Percentiles rank a stretch among this genome's conserved stretches.
phyloP scores from a whole-genome alignment of 2,797 vertebrate species.

The Hippoglossus hippoglossus region DNA sequence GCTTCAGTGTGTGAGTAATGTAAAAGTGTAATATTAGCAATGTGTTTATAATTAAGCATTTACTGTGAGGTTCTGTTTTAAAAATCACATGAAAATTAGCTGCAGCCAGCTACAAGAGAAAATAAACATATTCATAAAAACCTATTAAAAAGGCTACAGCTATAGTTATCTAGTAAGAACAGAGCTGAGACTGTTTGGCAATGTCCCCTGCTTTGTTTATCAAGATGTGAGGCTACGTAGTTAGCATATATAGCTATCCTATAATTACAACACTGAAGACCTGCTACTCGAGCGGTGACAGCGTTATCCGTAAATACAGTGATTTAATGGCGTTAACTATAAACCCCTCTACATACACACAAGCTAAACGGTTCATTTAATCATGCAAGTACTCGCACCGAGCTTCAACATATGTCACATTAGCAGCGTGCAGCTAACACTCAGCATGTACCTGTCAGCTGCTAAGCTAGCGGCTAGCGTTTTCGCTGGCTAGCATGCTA shows the following conservation, averaged over 20 bases:
- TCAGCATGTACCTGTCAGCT: conserved; percentile 15
- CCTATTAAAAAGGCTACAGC: too few relatives aligned
- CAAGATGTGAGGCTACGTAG: not conserved
- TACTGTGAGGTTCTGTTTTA: too few relatives aligned
- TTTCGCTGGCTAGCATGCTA: conserved; percentile 49
- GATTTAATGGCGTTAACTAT: too few relatives aligned
- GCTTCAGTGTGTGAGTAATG: not conserved
- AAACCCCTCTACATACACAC: rapidly evolving
- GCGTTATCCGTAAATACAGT: too few relatives aligned
- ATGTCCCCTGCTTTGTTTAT: conserved; percentile 24
- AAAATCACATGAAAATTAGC: too few relatives aligned
- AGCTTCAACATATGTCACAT: not conserved
- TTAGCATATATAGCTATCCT: conserved; percentile 21
- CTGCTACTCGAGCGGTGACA: too few relatives aligned
- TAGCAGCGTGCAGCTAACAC: not conserved
- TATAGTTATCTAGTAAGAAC: not conserved
- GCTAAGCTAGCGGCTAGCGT: conserved; percentile 30
- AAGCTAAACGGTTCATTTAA: rapidly evolving
- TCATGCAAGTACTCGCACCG: rapidly evolving
- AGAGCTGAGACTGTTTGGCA: not conserved
- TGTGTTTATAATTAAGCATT: too few relatives aligned
- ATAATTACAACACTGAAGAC: not conserved
- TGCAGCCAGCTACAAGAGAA: too few relatives aligned
- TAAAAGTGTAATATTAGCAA: too few relatives aligned
- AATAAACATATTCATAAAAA: not conserved